Evolutionary conservation across 2,888 invertebrate species (phyloP).

Genomic region (Andrena minutula): DNA sequence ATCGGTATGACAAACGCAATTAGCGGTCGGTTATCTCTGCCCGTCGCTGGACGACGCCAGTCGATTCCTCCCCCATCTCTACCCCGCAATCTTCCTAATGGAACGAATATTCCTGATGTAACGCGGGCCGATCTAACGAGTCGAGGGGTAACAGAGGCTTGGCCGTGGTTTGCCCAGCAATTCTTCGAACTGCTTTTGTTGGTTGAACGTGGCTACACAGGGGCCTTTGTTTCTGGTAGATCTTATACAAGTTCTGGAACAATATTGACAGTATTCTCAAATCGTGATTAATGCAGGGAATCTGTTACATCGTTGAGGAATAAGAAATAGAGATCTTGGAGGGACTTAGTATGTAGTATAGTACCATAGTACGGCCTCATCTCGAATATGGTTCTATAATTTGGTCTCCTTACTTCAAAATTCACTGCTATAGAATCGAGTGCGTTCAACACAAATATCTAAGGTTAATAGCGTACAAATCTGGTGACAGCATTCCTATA

Average conservation of each 20-base stretch:
- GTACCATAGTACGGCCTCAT: too few species aligned
- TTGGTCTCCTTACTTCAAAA: too few species aligned
- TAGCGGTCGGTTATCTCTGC: constrained; percentile 64
- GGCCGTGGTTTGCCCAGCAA: background rate
- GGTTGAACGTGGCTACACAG: background rate
- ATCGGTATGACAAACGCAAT: constrained; percentile 73
- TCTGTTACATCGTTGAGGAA: background rate
- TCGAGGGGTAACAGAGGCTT: constrained; percentile 13
- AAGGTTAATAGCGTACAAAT: too few species aligned
- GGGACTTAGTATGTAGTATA: too few species aligned
- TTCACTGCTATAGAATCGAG: too few species aligned
- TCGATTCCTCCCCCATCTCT: constrained; percentile 49
- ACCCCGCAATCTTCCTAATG: constrained; percentile 56
- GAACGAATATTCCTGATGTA: constrained; percentile 54
- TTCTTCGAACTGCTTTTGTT: background rate
- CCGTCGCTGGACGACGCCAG: constrained; percentile 17
- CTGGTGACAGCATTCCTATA: too few species aligned
- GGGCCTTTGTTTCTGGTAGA: background rate
- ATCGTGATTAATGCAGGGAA: background rate
- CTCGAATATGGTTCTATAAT: too few species aligned
- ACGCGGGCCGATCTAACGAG: constrained; percentile 21
- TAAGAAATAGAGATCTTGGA: background rate
- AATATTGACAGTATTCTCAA: background rate
- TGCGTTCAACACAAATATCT: too few species aligned
- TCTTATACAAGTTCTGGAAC: background rate